Base-by-base conservation (phyloP, 2,888 invertebrate species). In the Proisotoma minuta region DNA sequence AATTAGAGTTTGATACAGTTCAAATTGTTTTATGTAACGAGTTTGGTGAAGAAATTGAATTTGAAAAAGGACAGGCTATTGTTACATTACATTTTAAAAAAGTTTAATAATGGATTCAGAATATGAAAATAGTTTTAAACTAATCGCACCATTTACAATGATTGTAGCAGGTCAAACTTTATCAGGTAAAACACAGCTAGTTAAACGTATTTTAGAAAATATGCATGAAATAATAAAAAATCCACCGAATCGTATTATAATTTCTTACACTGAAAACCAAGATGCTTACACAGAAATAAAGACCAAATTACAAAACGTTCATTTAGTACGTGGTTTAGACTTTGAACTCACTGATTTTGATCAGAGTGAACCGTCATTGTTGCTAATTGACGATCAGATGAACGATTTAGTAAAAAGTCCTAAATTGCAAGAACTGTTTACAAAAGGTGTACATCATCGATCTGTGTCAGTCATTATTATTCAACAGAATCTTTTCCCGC, bases 171-270 rank as follows among this genome's bases (percentile, higher is more conserved):
- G 59, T 18, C 40, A 29, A 10, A 47, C 52, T 3, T 10, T 26
- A 22, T 60, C 47, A 18, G 60, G 53, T 4, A 60, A 60, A 47
- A 60, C 60, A 2, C 34, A 43, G 47, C 47, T 60, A 47, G 12
- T 28, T 1, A 43, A 48, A 40, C 20, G 24, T 12, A 2, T 60
- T 2, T 39, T 60, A 26, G 3, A 40, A n/a, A 2, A 60, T 12
- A 18, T 43, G 10, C 24, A 28, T 29, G 18, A n/a, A 2, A 28
- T 52, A 27, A 27, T 60, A 3, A 40, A n/a, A 26, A 43, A 26
- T 28, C 3, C 24, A 28, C 51, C 51, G 18, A 27, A 40, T 20
- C 18, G 40, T 23, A 51, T 60, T 20, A 53, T 60, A 3, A 28
- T 53, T 26, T 40, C 51, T 8, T 60, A 53, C 28, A 52, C 15